Evolutionary conservation across 2,113 vertebrate genomes (phyloP), one percentile per base, ranked within the genome.

Genomic region (Platichthys flesus): DNA sequence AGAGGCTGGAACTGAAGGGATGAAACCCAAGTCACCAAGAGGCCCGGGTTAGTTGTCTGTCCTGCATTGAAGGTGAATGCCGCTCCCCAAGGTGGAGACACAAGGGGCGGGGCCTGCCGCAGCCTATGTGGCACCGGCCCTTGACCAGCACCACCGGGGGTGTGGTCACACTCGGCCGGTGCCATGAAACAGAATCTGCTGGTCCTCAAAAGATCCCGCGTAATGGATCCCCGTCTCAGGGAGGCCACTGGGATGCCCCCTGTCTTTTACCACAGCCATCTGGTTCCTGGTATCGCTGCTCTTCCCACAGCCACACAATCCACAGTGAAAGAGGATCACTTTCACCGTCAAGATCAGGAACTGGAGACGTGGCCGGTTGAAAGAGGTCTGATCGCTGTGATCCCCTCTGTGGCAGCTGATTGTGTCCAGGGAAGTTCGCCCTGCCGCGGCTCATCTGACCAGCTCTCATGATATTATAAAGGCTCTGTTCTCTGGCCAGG

Each of bases 111-210:
- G 82, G 56, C 78, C 82, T 37, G 61, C 83, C 12, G 75, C 62
- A 60, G 85, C 73, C 85, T 80, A 63, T 47, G 57, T 67, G 84
- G 82, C 89, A 81, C 84, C 90, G 70, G 77, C 81, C 28, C 56
- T 24, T 31, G 23, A 64, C 81, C 79, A 71, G 69, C 60, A 57
- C 63, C 81, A 15, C 75, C 63, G 26, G 9, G 69, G 63, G 74
- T 70, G 67, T 70, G 85, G 90, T 93, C 92, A 91, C 88, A 92
- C 84, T 84, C 87, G 85, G 78, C 70, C 78, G 78, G 35, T 84
- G 89, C 90, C 90, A 72, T 93, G 94, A 92, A 95, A 95, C 92
- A 24, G 60, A 86, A 95, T 90, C 89, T 76, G 49, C 68, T 4
- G 64, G 77, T 64, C 81, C 74, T 94, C 91, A 93, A 92, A 92